Evolutionary conservation across 2,797 vertebrate genomes (phyloP).

Genomic region (Scleropages formosus): DNA sequence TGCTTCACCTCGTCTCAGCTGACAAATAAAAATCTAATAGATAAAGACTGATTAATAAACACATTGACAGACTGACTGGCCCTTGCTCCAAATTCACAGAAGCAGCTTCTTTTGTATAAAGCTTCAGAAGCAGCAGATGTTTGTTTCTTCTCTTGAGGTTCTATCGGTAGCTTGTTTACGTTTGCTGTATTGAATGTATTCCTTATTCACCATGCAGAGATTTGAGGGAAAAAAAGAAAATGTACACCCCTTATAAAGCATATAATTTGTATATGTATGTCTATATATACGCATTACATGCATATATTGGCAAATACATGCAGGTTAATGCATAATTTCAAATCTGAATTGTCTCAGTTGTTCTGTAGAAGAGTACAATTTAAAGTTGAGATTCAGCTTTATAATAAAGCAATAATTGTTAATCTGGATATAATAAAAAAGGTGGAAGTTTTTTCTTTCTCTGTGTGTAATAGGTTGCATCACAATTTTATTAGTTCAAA

Average conservation of each 20-base stretch:
- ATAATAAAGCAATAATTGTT: constrained; percentile 34
- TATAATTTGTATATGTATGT: background rate
- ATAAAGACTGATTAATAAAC: background rate
- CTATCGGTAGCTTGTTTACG: constrained; percentile 25
- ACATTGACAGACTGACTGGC: background rate
- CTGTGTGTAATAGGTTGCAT: constrained; percentile 48
- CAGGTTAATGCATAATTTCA: constrained; percentile 18
- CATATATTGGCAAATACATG: constrained; percentile 19
- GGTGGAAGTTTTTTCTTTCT: constrained; percentile 40
- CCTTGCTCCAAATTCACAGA: constrained; percentile 3
- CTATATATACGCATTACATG: constrained; percentile 1
- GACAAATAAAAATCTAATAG: background rate
- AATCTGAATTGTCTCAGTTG: constrained; percentile 31
- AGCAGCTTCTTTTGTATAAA: constrained; percentile 8
- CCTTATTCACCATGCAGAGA: constrained; percentile 27
- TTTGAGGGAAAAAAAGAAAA: constrained; percentile 18
- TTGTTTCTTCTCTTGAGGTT: constrained; percentile 21
- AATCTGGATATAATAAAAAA: constrained; percentile 27
- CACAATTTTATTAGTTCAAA: background rate
- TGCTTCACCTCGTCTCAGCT: background rate
- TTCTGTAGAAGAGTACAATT: constrained; percentile 25
- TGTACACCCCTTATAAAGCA: background rate
- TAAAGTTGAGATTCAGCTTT: constrained; percentile 35
- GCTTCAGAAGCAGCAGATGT: constrained; percentile 29
- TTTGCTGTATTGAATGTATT: constrained; percentile 32